Conservation (phyloP, 2,113 vertebrate genomes). For the Synchiropus splendidus region DNA sequence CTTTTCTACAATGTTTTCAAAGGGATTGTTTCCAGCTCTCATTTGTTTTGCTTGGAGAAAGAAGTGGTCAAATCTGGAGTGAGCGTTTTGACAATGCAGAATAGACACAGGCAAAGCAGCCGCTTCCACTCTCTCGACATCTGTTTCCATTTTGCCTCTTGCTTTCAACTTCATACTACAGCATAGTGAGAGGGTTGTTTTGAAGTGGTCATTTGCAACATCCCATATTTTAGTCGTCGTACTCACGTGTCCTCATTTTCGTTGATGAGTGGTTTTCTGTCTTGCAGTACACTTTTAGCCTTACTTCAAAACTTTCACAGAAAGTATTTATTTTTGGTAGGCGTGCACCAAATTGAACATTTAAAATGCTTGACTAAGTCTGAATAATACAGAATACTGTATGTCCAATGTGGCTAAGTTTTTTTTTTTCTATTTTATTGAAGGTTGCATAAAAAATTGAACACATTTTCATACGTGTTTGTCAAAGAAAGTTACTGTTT, state of each 20-base stretch:
- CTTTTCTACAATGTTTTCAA: slow-evolving; percentile 4
- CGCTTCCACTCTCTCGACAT: slow-evolving; percentile 44
- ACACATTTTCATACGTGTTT: too few species aligned
- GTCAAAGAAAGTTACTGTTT: too few species aligned
- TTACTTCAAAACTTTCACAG: too few species aligned
- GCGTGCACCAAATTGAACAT: too few species aligned
- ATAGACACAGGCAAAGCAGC: slow-evolving; percentile 18
- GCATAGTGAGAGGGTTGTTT: slow-evolving; percentile 52
- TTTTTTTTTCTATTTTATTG: too few species aligned
- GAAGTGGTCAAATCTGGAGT: slow-evolving; percentile 29
- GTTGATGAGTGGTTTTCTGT: slow-evolving; percentile 29
- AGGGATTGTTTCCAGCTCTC: slow-evolving; percentile 14
- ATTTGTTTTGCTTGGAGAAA: slow-evolving; percentile 47
- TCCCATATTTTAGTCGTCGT: slow-evolving; percentile 9
- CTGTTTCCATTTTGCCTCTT: slow-evolving; percentile 64
- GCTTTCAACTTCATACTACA: slow-evolving; percentile 45
- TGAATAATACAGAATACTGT: too few species aligned
- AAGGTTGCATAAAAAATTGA: too few species aligned
- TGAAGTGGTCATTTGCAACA: slow-evolving; percentile 54
- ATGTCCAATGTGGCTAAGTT: too few species aligned
- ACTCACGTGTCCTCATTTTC: slow-evolving; percentile 34
- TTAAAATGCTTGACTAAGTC: too few species aligned
- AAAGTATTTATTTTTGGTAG: slow-evolving; percentile 3
- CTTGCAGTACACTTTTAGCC: slow-evolving; percentile 17
- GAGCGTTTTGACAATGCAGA: slow-evolving; percentile 42